These are phyloP conservation scores for Eulimnadia texana DNA, from an alignment of 1,140 invertebrate species.

Conservation along the genomic window DNA sequence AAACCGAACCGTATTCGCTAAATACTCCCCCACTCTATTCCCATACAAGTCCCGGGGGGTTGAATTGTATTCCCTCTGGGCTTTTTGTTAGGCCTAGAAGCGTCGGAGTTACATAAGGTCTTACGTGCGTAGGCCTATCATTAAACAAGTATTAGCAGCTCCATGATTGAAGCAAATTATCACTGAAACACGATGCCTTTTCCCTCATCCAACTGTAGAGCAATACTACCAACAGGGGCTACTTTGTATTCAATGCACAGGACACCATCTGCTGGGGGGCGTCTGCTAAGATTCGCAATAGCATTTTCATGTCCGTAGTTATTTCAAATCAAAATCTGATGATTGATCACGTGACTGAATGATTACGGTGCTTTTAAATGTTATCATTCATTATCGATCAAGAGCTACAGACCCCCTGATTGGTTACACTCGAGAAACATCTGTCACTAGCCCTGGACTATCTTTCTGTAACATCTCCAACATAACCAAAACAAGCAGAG, in stretches of 20 bases:
- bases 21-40: too few species aligned
- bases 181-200: not conserved
- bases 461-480: not conserved
- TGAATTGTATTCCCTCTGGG: not conserved
- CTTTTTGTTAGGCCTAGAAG: not conserved
- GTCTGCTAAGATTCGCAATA: too few species aligned
- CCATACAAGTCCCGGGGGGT: not conserved
- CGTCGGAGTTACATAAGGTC: not conserved
- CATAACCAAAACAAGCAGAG: not conserved
- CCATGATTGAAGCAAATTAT: not conserved
- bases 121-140: not conserved
- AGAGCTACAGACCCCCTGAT: not conserved
- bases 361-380: too few species aligned
- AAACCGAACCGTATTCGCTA: too few species aligned
- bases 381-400: not conserved
- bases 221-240: not conserved
- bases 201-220: not conserved
- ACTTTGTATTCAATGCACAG: not conserved
- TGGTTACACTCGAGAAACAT: not conserved
- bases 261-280: not conserved
- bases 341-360: too few species aligned
- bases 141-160: not conserved
- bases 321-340: too few species aligned
- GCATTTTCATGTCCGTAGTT: too few species aligned
- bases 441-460: not conserved